A percentile compares a stretch with the other conserved stretches of the same genome.
Evolutionary conservation across 2,797 vertebrate genomes (phyloP).

Genomic region (Urosaurus nigricauda): DNA sequence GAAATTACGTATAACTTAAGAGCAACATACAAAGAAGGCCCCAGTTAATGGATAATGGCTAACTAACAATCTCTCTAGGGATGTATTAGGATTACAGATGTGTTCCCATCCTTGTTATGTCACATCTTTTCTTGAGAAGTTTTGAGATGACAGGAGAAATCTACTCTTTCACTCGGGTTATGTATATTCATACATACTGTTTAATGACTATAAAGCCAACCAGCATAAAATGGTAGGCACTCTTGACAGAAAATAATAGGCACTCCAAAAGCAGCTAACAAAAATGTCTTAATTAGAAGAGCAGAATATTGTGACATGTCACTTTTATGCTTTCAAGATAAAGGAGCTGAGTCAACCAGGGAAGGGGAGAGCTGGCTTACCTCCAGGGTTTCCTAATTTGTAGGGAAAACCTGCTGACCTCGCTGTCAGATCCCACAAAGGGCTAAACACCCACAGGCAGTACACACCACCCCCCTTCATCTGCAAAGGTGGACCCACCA

Average conservation of each 20-base stretch:
- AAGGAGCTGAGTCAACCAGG: too few species aligned
- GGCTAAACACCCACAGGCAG: too few species aligned
- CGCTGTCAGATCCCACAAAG: too few species aligned
- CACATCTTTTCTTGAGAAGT: neutral
- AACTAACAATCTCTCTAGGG: neutral
- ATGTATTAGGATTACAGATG: neutral
- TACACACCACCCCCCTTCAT: too few species aligned
- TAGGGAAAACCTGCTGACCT: too few species aligned
- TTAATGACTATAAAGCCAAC: neutral
- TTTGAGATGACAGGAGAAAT: neutral
- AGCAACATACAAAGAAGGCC: neutral
- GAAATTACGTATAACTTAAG: neutral
- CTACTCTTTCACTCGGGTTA: neutral
- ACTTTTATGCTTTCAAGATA: neutral
- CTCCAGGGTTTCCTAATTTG: too few species aligned
- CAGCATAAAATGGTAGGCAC: neutral
- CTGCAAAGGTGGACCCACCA: too few species aligned
- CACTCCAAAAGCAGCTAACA: neutral
- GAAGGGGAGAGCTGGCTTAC: too few species aligned
- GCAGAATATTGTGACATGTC: neutral
- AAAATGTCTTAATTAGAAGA: neutral
- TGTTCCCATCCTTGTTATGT: neutral
- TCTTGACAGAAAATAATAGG: neutral
- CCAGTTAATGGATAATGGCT: neutral
- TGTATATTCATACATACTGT: neutral